phyloP scores from a whole-genome alignment of 2,113 vertebrate species.

The Odontesthes bonariensis region DNA sequence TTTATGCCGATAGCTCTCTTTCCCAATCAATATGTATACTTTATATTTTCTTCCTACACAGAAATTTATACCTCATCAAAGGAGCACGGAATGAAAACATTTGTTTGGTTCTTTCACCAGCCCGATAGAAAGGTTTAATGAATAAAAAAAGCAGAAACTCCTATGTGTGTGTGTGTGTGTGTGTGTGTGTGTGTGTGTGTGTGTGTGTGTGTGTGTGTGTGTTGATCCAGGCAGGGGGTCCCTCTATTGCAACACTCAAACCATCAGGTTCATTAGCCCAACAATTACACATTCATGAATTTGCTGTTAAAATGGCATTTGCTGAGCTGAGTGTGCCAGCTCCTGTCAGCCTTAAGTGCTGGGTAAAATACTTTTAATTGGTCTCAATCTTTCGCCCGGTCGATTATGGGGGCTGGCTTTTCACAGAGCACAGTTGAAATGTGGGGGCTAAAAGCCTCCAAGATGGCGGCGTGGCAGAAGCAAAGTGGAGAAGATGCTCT shows the following conservation, averaged over 20 bases:
- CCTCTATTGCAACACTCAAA: constrained; percentile 66
- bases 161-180: background rate
- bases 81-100: constrained; percentile 18
- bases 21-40: too few species aligned
- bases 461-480: constrained; percentile 54
- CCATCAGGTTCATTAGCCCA: constrained; percentile 76
- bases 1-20: too few species aligned
- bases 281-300: constrained; percentile 81
- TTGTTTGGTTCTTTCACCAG: constrained; percentile 17
- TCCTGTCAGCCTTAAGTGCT: constrained; percentile 80
- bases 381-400: constrained; percentile 72
- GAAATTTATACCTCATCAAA: constrained; percentile 6
- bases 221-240: constrained; percentile 52
- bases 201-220: constrained; percentile 14
- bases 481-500: constrained; percentile 54
- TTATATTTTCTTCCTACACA: background rate
- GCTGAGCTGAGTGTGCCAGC: constrained; percentile 64
- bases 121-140: constrained; percentile 44
- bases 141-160: constrained; percentile 50
- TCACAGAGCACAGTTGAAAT: constrained; percentile 58
- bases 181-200: background rate
- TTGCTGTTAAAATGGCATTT: constrained; percentile 81
- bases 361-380: constrained; percentile 84
- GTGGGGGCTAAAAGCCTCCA: constrained; percentile 70
- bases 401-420: constrained; percentile 67